Conservation (phyloP, 2,113 vertebrate species). For the Cryptomyrus ogoouensis region DNA sequence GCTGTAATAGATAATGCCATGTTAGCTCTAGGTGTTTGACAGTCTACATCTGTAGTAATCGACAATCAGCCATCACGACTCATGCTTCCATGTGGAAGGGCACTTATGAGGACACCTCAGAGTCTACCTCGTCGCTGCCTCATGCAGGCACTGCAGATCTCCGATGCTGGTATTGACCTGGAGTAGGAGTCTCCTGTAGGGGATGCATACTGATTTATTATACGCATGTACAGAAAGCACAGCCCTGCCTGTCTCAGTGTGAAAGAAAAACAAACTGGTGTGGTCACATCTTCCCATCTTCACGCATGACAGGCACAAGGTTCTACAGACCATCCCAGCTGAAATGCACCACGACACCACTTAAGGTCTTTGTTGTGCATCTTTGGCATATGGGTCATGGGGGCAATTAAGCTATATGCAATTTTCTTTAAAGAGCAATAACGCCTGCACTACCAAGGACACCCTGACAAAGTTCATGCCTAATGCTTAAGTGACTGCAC, state of each 20-base stretch:
- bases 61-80: background rate
- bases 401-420: constrained; percentile 21
- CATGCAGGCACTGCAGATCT: background rate
- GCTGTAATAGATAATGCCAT: background rate
- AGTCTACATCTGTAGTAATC: background rate
- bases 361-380: background rate
- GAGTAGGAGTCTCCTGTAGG: background rate
- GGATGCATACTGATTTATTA: background rate
- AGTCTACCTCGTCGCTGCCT: background rate
- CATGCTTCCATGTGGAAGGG: background rate
- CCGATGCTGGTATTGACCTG: background rate
- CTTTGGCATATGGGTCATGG: background rate
- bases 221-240: background rate
- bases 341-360: background rate
- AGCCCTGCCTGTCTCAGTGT: background rate
- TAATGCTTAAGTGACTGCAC: background rate
- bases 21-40: background rate
- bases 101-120: background rate
- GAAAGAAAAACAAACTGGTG: background rate
- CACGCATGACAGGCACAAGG: background rate
- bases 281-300: background rate
- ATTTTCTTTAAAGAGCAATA: constrained; percentile 25
- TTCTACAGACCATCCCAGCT: background rate
- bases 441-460: background rate
- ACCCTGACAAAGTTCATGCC: background rate